These are phyloP conservation scores for Apamea crenata DNA, from an alignment of 2,888 invertebrate species.

Conservation along the genomic window DNA sequence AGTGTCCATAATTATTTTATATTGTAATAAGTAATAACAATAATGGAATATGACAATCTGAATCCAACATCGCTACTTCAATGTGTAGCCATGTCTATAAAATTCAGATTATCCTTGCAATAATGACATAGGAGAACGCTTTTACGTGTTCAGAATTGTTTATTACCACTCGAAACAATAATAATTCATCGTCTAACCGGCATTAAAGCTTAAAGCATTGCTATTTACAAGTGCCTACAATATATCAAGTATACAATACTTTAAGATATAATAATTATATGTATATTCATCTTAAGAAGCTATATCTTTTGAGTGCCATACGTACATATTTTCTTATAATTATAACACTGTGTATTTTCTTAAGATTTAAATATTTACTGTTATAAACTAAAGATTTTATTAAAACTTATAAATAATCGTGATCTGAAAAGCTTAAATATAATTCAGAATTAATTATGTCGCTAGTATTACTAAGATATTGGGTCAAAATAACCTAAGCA, in stretches of 20 bases:
- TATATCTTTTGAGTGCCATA: conserved; percentile 69
- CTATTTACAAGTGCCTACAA: conserved; percentile 47
- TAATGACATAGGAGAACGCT: neutral
- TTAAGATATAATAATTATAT: conserved; percentile 32
- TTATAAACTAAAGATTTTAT: conserved; percentile 63
- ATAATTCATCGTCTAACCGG: conserved; percentile 3
- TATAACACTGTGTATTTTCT: conserved; percentile 57
- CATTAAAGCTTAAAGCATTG: conserved; percentile 33
- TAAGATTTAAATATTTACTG: conserved; percentile 61
- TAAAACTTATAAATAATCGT: conserved; percentile 52
- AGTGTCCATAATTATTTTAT: neutral
- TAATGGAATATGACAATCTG: conserved; percentile 2
- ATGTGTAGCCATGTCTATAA: neutral
- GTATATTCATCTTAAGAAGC: conserved; percentile 52
- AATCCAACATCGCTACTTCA: neutral
- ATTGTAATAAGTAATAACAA: neutral
- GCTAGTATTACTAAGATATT: conserved; percentile 58
- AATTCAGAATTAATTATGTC: conserved; percentile 53
- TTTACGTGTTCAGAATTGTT: neutral
- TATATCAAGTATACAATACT: conserved; percentile 45
- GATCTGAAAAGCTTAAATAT: conserved; percentile 64
- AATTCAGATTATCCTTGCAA: neutral
- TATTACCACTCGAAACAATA: neutral
- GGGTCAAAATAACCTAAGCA: conserved; percentile 18
- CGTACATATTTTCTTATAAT: conserved; percentile 59